Conservation (phyloP, 2,113 vertebrate species). For the Lophius piscatorius region DNA sequence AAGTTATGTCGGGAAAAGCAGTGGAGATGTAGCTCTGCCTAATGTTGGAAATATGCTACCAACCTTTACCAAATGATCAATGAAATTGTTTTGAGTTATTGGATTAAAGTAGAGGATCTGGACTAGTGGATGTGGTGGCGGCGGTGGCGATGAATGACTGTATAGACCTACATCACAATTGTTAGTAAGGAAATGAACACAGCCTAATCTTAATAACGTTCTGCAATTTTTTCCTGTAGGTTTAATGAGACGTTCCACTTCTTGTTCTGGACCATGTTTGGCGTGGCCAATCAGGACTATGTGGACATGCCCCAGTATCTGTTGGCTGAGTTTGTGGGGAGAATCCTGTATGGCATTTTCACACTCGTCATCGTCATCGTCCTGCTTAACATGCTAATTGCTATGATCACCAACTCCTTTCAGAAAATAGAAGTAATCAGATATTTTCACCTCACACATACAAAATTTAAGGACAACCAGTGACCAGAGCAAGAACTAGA, state of each 20-base stretch:
- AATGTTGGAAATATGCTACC: too few relatives aligned
- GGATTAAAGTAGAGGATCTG: too few relatives aligned
- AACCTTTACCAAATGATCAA: too few relatives aligned
- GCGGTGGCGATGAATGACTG: too few relatives aligned
- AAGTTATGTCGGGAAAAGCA: too few relatives aligned
- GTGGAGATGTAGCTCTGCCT: too few relatives aligned
- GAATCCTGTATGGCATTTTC: slow-evolving; percentile 87
- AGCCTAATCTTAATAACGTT: not conserved
- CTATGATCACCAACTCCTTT: slow-evolving; percentile 95
- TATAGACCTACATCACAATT: not conserved
- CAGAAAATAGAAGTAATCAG: slow-evolving; percentile 88
- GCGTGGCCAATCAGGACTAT: slow-evolving; percentile 84
- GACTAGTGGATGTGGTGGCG: too few relatives aligned
- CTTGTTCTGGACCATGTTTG: slow-evolving; percentile 95
- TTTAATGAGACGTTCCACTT: slow-evolving; percentile 91
- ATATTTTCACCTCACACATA: not conserved
- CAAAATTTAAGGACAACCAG: too few relatives aligned
- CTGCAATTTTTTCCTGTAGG: slow-evolving; percentile 60
- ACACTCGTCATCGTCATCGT: slow-evolving; percentile 90
- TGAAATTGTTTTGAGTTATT: too few relatives aligned
- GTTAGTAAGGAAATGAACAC: not conserved
- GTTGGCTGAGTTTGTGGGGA: slow-evolving; percentile 85
- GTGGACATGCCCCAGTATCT: slow-evolving; percentile 86
- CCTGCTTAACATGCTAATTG: slow-evolving; percentile 91
- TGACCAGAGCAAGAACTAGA: too few relatives aligned